Base-by-base conservation (phyloP, 1,140 invertebrate genomes). In the Neodiprion fabricii region DNA sequence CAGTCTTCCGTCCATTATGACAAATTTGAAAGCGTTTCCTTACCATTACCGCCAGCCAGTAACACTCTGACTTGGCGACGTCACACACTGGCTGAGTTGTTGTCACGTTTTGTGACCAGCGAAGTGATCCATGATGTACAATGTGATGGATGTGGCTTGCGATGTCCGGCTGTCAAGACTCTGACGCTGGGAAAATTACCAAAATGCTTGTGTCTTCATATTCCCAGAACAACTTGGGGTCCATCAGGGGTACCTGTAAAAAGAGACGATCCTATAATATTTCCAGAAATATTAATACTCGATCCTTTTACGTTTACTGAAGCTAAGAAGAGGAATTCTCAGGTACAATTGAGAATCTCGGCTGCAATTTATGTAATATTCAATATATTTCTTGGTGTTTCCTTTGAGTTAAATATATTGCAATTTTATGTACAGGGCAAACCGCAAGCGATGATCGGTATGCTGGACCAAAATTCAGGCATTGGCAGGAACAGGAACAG, bases 121-220 rank as follows among this genome's bases (percentile, higher is more conserved):
- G 96, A 97, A 87, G 89, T 95, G 74, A 92, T 98, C 68, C 91
- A 91, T 72, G 95, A 94, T 77, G 96, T 98, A 28, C 90, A 93
- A 75, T 98, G 97, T 88, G 92, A 93, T 72, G 92, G 92, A 48
- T 98, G 97, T 76, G 88, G 87, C 49, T 86, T 83, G 53, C 86
- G 88, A 66, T 89, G 88, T 78, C 84, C 87, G 7, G 84, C 85
- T 9, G 81, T 94, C 23, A 96, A 96, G 84, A 94, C 94, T n/a
- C 89, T 96, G 23, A 96, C 93, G 78, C 94, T 98, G 83, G 96
- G 95, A 67, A 97, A 96, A 91, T 92, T 95, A 87, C 95, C 96
- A 47, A 87, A 91, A 76, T 95, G 94, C 84, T 88, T 97, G 72
- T 96, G 96, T 87, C 90, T 98, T 78, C 97, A 98, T 86, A 93